A percentile compares a stretch with the other conserved stretches of the same genome.
These are phyloP conservation scores for Linnaemya vulpina DNA, from an alignment of 2,888 invertebrate species.

Conservation along the genomic window DNA sequence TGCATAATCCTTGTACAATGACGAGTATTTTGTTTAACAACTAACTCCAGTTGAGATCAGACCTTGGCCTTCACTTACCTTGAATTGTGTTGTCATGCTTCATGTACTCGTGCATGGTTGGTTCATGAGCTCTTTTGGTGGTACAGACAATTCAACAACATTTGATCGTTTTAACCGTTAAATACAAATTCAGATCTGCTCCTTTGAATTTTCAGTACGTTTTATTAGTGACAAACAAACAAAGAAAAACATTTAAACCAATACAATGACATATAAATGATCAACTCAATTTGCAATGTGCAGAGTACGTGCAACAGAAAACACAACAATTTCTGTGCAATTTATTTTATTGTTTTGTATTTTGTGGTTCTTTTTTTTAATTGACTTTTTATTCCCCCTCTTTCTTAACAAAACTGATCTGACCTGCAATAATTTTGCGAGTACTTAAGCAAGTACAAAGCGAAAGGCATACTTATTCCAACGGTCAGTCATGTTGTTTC, in stretches of 20 bases:
- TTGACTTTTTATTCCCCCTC: constrained; percentile 20
- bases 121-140: constrained; percentile 61
- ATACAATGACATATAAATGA: constrained; percentile 62
- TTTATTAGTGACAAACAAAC: constrained; percentile 20
- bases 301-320: constrained; percentile 44
- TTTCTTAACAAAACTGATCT: constrained; percentile 56
- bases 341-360: constrained; percentile 67
- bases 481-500: constrained; percentile 19
- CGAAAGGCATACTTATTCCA: constrained; percentile 73
- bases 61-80: constrained; percentile 83
- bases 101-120: constrained; percentile 40
- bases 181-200: constrained; percentile 24
- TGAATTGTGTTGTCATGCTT: constrained; percentile 76
- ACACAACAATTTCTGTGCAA: constrained; percentile 54
- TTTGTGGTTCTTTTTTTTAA: constrained; percentile 24
- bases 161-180: constrained; percentile 70
- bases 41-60: constrained; percentile 71
- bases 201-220: constrained; percentile 6
- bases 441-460: constrained; percentile 68
- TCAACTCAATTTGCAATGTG: constrained; percentile 55
- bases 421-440: constrained; percentile 73
- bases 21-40: constrained; percentile 48
- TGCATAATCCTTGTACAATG: constrained; percentile 38
- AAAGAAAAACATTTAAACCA: constrained; percentile 20
- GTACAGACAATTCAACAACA: constrained; percentile 56